Evolutionary conservation across 2,797 vertebrate species (phyloP).

Genomic region (Hemitrygon akajei): DNA sequence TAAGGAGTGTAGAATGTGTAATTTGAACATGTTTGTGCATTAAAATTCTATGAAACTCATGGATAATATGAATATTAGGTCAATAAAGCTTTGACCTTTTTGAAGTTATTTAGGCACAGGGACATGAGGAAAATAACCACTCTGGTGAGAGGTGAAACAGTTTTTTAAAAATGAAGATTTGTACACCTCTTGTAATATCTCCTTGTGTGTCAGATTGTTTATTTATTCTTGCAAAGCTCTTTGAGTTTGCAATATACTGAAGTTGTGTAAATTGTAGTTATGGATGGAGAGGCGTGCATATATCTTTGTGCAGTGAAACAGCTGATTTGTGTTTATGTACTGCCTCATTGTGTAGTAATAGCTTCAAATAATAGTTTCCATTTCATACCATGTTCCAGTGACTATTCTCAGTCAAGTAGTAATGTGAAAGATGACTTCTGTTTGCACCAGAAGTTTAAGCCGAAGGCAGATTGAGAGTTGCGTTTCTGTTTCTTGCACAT

Average conservation of each 20-base stretch:
- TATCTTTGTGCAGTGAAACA: background rate
- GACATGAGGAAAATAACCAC: background rate
- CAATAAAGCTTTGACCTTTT: background rate
- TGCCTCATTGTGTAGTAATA: too few species aligned
- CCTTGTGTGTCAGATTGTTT: background rate
- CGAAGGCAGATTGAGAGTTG: background rate
- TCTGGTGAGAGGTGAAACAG: background rate
- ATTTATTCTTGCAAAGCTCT: background rate
- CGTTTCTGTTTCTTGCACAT: background rate
- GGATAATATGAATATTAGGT: background rate
- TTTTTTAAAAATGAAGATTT: background rate
- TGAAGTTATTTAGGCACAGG: background rate
- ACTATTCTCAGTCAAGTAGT: background rate
- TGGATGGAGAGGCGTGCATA: background rate
- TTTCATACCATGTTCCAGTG: background rate
- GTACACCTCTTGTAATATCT: background rate
- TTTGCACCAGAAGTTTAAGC: background rate
- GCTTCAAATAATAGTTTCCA: background rate
- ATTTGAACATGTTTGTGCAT: background rate
- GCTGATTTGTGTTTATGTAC: background rate
- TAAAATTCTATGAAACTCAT: background rate
- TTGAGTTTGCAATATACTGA: background rate
- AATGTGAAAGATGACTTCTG: background rate
- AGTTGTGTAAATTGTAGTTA: background rate
- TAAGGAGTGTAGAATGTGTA: background rate